Evolutionary conservation across 2,113 vertebrate genomes (phyloP).

Genomic region (Pampusana beccarii): DNA sequence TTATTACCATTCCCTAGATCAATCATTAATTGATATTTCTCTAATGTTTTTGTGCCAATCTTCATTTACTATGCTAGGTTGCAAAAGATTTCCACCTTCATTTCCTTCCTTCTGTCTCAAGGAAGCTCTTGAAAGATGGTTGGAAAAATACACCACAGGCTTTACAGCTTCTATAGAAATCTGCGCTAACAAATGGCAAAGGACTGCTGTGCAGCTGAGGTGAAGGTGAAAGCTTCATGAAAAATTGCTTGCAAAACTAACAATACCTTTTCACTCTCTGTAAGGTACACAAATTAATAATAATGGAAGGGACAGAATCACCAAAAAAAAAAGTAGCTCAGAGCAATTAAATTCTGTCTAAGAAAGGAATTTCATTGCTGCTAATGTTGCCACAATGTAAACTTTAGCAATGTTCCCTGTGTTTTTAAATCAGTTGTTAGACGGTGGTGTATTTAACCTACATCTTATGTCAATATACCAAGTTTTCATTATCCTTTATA

Average conservation of each 20-base stretch:
- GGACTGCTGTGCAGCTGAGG: not conserved
- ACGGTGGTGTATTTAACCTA: not conserved
- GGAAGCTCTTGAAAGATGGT: not conserved
- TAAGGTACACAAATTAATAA: not conserved
- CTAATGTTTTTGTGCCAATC: not conserved
- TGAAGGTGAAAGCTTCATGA: not conserved
- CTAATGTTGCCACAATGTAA: not conserved
- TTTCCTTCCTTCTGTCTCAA: not conserved
- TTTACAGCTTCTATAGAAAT: not conserved
- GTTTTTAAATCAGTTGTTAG: not conserved
- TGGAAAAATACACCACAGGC: not conserved
- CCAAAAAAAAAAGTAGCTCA: not conserved
- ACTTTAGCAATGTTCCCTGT: not conserved
- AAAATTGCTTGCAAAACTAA: not conserved
- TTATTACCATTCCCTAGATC: not conserved
- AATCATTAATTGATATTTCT: not conserved
- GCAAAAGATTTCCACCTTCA: not conserved
- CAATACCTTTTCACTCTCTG: not conserved
- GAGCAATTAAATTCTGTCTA: not conserved
- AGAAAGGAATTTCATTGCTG: not conserved
- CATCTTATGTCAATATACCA: not conserved
- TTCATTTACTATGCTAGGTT: not conserved
- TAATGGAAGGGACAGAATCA: not conserved
- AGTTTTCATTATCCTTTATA: not conserved
- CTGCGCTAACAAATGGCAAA: not conserved